These are phyloP conservation scores for Butorides virescens DNA, from an alignment of 2,113 vertebrate species.

Conservation along the genomic window DNA sequence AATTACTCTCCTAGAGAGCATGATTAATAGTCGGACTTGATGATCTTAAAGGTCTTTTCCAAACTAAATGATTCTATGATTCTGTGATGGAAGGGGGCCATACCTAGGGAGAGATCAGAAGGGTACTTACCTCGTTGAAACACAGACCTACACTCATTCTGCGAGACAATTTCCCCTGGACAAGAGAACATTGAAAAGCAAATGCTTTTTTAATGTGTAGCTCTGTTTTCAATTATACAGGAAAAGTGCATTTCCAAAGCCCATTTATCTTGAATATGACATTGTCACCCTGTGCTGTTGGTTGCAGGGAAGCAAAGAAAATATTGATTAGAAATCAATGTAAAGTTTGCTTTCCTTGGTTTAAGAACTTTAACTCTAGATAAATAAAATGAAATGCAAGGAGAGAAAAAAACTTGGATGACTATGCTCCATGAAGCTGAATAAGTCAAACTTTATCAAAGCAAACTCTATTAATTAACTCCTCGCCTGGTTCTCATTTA, in stretches of 20 bases:
- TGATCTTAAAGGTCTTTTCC: too few species aligned
- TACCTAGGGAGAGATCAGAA: background rate
- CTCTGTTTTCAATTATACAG: conserved; percentile 25
- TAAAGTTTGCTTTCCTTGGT: background rate
- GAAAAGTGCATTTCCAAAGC: conserved; percentile 40
- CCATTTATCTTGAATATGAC: conserved; percentile 53
- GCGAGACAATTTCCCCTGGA: background rate
- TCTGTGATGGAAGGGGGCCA: background rate
- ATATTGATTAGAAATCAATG: conserved; percentile 21
- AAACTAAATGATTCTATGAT: too few species aligned
- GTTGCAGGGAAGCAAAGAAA: conserved; percentile 25
- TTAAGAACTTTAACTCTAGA: background rate
- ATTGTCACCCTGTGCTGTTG: background rate
- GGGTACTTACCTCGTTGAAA: conserved; percentile 1
- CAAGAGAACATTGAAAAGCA: background rate
- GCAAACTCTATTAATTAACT: background rate
- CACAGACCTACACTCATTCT: background rate
- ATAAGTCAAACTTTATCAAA: background rate
- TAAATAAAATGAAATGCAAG: background rate
- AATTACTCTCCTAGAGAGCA: background rate
- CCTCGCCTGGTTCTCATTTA: background rate
- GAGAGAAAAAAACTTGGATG: background rate
- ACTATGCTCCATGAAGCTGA: background rate
- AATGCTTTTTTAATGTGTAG: conserved; percentile 15
- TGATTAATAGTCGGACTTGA: background rate